Conservation (phyloP, 2,797 vertebrate species). For the Sarcoramphus papa region DNA sequence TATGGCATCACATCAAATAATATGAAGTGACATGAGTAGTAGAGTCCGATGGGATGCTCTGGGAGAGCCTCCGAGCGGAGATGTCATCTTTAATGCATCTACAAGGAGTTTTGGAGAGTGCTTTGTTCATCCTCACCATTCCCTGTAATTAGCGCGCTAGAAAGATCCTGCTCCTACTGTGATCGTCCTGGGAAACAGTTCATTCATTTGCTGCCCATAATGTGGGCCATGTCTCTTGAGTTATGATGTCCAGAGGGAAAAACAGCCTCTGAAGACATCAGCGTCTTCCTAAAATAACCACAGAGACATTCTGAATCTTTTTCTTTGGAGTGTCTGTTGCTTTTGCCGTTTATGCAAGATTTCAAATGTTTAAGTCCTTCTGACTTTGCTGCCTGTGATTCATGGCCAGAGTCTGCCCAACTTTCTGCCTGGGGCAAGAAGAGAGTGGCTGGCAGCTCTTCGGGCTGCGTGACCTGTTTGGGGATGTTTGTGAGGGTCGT, state of each 20-base stretch:
- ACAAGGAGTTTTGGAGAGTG: neutral
- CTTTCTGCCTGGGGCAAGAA: neutral
- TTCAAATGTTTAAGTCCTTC: neutral
- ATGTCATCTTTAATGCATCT: conserved; percentile 47
- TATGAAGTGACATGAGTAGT: conserved; percentile 2
- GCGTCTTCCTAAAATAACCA: neutral
- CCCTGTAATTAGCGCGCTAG: neutral
- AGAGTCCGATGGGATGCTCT: neutral
- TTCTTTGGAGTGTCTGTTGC: neutral
- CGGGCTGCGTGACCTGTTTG: neutral
- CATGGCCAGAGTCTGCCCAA: neutral
- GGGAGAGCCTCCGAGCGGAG: conserved; percentile 8
- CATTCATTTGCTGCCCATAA: neutral
- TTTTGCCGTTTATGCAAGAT: neutral
- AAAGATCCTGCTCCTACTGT: neutral
- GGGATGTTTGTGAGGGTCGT: neutral
- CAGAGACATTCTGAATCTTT: neutral
- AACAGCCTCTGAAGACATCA: neutral
- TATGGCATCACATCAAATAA: neutral
- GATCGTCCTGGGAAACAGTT: neutral
- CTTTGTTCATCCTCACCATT: conserved; percentile 11
- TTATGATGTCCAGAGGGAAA: neutral
- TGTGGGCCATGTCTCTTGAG: neutral
- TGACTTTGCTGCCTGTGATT: neutral
- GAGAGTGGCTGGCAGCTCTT: neutral